phyloP scores from a whole-genome alignment of 2,797 vertebrate species.

The Cebuella pygmaea region DNA sequence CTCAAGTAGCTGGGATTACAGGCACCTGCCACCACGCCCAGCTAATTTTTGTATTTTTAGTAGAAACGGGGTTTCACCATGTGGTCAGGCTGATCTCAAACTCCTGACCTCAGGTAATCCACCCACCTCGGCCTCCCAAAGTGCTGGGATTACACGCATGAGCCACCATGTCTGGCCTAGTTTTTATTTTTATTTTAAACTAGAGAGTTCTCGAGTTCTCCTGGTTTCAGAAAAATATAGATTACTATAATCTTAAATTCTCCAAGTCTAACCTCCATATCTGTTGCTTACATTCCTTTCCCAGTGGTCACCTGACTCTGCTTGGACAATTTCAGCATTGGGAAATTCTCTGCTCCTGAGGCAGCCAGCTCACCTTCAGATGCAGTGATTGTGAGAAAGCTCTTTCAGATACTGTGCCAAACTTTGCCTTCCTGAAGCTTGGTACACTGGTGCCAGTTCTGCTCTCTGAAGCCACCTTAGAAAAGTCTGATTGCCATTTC shows the following conservation, averaged over 20 bases:
- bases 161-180: not conserved
- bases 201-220: not conserved
- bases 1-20: not conserved
- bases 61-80: not conserved
- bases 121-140: not conserved
- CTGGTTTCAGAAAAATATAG: not conserved
- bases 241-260: not conserved
- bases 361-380: not conserved
- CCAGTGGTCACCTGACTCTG: not conserved
- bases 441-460: not conserved
- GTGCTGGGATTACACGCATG: not conserved
- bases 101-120: not conserved
- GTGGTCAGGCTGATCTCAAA: not conserved
- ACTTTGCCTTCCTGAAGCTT: not conserved
- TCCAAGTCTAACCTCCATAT: not conserved
- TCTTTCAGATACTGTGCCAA: not conserved
- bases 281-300: not conserved
- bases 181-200: slow-evolving; percentile 23
- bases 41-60: not conserved
- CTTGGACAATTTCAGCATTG: not conserved
- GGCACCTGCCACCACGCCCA: not conserved
- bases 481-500: not conserved
- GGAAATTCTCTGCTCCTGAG: not conserved
- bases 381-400: not conserved
- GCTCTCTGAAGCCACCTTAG: not conserved